Base-by-base conservation (phyloP, 2,113 vertebrate genomes). In the Balaenoptera acutorostrata region DNA sequence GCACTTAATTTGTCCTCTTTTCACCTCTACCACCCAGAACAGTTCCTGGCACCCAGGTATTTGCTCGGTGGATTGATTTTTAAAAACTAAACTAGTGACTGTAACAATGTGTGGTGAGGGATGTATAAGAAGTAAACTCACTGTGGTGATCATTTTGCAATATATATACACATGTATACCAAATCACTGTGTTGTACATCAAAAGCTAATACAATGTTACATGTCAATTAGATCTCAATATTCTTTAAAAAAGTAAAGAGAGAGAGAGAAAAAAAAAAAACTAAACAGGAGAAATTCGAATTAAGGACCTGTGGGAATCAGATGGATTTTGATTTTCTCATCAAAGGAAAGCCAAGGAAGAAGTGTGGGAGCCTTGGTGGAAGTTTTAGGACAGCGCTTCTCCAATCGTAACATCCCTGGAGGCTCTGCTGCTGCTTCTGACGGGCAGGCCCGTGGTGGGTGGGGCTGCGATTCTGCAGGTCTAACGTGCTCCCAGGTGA, bases 351-450 rank as follows among this genome's bases (percentile, higher is more conserved):
- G 29, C 31, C 39, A 64, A 68, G 27, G 52, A 75, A 7, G 61
- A 21, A 29, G 27, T 18, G 39, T 2, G 59, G 46, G 23, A 36
- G 21, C 29, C 23, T 0, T 25, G 7, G 23, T 6, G 7, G 21
- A 69, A 25, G 21, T 61, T 63, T 72, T 10, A 84, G 85, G 44
- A 72, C 81, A 68, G 59, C 3, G 52, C 15, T 78, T 46, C 55
- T 27, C 36, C 29, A 33, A 31, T 1, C 14, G 2, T 18, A 59
- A 39, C 0, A 2, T 1, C 5, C 33, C 39, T 21, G 10, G 25
- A 23, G 21, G 44, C 44, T 21, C 29, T 9, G 27, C 29, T 2
- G 39, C 39, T n/a, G 64, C 29, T 25, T 49, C 52, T n/a, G 17
- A 41, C 5, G 8, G 23, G 29, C 1, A 55, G 63, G 29, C n/a